These are phyloP conservation scores for Venusia cambrica DNA, from an alignment of 2,888 invertebrate genomes.

Conservation along the genomic window DNA sequence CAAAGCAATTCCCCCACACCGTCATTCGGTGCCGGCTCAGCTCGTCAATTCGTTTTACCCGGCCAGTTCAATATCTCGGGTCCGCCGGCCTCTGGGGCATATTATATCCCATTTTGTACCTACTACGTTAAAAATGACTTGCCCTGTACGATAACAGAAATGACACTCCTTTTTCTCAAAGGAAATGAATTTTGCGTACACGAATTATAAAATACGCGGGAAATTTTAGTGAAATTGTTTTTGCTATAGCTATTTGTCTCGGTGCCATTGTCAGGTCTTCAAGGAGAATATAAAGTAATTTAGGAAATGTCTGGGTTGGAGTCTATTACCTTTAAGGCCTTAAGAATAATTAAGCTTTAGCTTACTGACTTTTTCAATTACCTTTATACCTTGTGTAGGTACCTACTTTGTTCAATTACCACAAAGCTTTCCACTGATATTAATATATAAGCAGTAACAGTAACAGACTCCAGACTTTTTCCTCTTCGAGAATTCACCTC, in stretches of 20 bases:
- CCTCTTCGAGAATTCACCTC: too few relatives aligned
- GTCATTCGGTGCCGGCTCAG: conserved; percentile 38
- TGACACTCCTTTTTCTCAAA: conserved; percentile 53
- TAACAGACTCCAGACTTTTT: too few relatives aligned
- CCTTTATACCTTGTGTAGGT: too few relatives aligned
- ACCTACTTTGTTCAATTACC: too few relatives aligned
- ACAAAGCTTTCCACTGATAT: too few relatives aligned
- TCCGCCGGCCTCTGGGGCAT: conserved; percentile 52
- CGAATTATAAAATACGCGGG: conserved; percentile 20
- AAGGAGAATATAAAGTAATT: conserved; percentile 2
- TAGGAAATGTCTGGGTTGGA: too few relatives aligned
- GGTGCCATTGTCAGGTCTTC: conserved; percentile 5
- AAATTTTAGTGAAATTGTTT: conserved; percentile 24
- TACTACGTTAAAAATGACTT: conserved; percentile 61
- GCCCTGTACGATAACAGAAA: conserved; percentile 61
- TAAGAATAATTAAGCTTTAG: too few relatives aligned
- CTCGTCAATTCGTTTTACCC: conserved; percentile 47
- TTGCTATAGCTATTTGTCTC: conserved; percentile 18
- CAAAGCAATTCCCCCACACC: conserved; percentile 38
- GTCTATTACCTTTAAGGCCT: too few relatives aligned
- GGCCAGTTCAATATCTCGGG: conserved; percentile 56
- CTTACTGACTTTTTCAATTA: too few relatives aligned
- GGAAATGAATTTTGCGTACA: conserved; percentile 45
- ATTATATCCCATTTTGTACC: conserved; percentile 57
- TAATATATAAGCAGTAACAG: too few relatives aligned